These are phyloP conservation scores for Volucella inanis DNA, from an alignment of 2,888 invertebrate species.

Conservation along the genomic window DNA sequence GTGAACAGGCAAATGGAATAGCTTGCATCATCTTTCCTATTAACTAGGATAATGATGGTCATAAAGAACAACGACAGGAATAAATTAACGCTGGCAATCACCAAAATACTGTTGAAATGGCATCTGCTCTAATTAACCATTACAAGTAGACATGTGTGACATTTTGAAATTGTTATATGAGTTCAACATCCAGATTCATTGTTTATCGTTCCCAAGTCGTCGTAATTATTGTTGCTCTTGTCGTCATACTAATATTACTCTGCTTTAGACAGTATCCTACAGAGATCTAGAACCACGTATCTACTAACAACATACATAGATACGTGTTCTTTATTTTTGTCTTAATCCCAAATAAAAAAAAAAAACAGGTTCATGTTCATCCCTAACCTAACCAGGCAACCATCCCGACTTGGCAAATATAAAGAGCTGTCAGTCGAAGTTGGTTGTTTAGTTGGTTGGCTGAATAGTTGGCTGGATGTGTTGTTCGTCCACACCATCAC, in stretches of 20 bases:
- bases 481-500: neutral
- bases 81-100: slow-evolving; percentile 72
- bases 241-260: slow-evolving; percentile 17
- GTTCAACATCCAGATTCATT: slow-evolving; percentile 71
- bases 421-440: slow-evolving; percentile 67
- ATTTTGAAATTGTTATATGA: slow-evolving; percentile 72
- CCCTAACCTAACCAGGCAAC: neutral
- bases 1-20: slow-evolving; percentile 67
- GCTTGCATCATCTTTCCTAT: slow-evolving; percentile 70
- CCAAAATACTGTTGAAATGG: slow-evolving; percentile 66
- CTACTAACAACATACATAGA: slow-evolving; percentile 3
- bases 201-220: slow-evolving; percentile 62
- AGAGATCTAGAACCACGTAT: slow-evolving; percentile 15
- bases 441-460: slow-evolving; percentile 19
- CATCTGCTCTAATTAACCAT: slow-evolving; percentile 71
- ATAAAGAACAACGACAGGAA: slow-evolving; percentile 71
- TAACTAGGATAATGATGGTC: slow-evolving; percentile 65
- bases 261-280: slow-evolving; percentile 14
- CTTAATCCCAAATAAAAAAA: slow-evolving; percentile 40
- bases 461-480: too few species aligned
- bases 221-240: slow-evolving; percentile 1
- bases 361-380: slow-evolving; percentile 59
- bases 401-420: slow-evolving; percentile 56
- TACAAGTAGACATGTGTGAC: slow-evolving; percentile 72
- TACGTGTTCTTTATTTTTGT: slow-evolving; percentile 55